phyloP scores from a whole-genome alignment of 2,797 vertebrate species.

The Huso huso region DNA sequence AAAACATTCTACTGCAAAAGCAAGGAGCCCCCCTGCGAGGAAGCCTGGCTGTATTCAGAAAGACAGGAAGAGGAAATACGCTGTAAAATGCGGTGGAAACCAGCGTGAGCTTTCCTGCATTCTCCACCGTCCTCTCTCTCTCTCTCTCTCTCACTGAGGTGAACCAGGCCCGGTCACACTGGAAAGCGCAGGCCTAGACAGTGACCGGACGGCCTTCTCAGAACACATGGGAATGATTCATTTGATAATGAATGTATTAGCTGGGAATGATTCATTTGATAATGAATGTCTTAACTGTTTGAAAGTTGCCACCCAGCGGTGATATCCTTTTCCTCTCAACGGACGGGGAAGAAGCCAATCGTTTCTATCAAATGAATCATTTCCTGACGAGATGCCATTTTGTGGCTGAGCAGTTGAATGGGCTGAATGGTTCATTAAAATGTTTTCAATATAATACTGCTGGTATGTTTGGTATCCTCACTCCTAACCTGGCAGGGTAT shows the following conservation, averaged over 20 bases:
- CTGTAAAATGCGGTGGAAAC: slow-evolving; percentile 12
- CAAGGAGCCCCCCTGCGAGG: too few species aligned
- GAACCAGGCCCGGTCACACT: too few species aligned
- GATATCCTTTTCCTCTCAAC: slow-evolving; percentile 10
- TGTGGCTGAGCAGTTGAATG: slow-evolving; percentile 1
- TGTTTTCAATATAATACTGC: too few species aligned
- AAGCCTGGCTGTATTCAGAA: slow-evolving; percentile 1
- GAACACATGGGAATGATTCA: too few species aligned
- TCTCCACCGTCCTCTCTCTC: slow-evolving; percentile 35
- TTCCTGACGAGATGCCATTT: not conserved
- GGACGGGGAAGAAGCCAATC: slow-evolving; percentile 6
- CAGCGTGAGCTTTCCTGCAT: slow-evolving; percentile 22
- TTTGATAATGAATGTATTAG: too few species aligned
- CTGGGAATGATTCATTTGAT: not conserved
- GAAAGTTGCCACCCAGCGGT: slow-evolving; percentile 1
- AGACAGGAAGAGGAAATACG: not conserved
- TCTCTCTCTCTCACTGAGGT: slow-evolving; percentile 28
- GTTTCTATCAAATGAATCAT: slow-evolving; percentile 12
- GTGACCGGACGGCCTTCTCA: too few species aligned
- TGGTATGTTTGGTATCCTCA: too few species aligned
- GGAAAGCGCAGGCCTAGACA: too few species aligned
- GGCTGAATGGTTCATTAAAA: not conserved
- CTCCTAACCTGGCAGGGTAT: too few species aligned
- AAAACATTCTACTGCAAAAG: too few species aligned
- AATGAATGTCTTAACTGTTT: not conserved